phyloP scores from a whole-genome alignment of 2,113 vertebrate species.

The Chiloscyllium plagiosum region DNA sequence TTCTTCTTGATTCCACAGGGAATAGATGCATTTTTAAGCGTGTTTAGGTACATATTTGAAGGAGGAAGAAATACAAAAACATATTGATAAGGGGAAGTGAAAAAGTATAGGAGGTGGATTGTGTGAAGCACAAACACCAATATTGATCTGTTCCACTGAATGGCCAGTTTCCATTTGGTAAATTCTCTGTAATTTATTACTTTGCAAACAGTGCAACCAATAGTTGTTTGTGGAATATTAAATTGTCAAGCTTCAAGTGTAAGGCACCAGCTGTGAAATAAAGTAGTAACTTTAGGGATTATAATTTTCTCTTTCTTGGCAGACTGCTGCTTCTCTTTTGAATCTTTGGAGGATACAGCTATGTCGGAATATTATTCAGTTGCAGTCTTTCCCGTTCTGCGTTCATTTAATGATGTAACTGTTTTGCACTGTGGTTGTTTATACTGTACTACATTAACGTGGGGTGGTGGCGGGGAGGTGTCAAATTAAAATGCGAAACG shows the following conservation, averaged over 20 bases:
- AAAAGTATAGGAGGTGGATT: not conserved
- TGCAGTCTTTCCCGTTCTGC: not conserved
- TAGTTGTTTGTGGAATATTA: conserved; percentile 20
- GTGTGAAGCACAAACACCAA: not conserved
- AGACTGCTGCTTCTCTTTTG: not conserved
- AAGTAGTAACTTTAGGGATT: conserved; percentile 19
- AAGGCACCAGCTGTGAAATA: not conserved
- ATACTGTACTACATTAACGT: not conserved
- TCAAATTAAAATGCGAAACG: not conserved
- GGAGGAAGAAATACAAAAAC: not conserved
- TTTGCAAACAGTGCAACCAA: not conserved
- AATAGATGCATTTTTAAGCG: not conserved
- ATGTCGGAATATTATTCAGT: conserved; percentile 1
- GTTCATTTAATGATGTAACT: not conserved
- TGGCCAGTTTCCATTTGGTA: not conserved
- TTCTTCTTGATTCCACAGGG: not conserved
- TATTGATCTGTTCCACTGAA: not conserved
- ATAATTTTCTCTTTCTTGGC: not conserved
- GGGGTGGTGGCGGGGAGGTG: too few species aligned
- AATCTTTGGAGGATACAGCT: not conserved
- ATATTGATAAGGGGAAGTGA: not conserved
- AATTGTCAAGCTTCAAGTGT: not conserved
- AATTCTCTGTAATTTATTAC: not conserved
- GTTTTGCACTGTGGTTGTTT: not conserved
- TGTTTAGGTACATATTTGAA: not conserved